A percentile compares a stretch with the other conserved stretches of the same genome.
Evolutionary conservation across 2,797 vertebrate species (phyloP).

Genomic region (Syngnathus rostellatus): DNA sequence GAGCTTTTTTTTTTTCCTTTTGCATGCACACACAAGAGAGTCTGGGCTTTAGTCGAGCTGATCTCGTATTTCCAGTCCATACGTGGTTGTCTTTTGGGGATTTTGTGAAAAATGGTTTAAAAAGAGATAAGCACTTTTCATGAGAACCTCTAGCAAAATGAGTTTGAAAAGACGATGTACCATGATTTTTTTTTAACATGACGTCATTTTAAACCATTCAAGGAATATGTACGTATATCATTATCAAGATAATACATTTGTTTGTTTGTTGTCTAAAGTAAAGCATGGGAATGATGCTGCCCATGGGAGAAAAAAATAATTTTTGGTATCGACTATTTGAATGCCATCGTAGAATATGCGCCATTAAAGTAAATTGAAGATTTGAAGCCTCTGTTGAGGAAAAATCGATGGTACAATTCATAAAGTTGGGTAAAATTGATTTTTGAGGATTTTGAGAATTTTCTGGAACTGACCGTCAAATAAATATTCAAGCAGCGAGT

Average conservation of each 20-base stretch:
- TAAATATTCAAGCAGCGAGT: too few species aligned
- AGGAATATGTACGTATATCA: background rate
- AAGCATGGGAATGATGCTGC: background rate
- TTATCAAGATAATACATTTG: background rate
- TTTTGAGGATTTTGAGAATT: too few species aligned
- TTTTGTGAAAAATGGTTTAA: background rate
- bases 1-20: constrained; percentile 19
- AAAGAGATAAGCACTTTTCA: background rate
- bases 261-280: background rate
- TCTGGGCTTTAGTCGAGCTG: constrained; percentile 49
- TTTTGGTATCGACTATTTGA: background rate
- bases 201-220: background rate
- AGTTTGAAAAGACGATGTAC: background rate
- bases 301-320: background rate
- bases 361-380: background rate
- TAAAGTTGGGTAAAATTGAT: too few species aligned
- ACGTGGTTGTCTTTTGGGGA: constrained; percentile 40
- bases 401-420: background rate
- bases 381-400: background rate
- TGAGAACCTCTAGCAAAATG: background rate
- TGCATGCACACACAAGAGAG: constrained; percentile 24
- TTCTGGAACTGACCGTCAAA: too few species aligned
- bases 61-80: constrained; percentile 55
- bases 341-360: background rate
- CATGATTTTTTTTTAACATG: background rate